These are phyloP conservation scores for Theretra japonica DNA, from an alignment of 2,888 invertebrate genomes.

Conservation along the genomic window DNA sequence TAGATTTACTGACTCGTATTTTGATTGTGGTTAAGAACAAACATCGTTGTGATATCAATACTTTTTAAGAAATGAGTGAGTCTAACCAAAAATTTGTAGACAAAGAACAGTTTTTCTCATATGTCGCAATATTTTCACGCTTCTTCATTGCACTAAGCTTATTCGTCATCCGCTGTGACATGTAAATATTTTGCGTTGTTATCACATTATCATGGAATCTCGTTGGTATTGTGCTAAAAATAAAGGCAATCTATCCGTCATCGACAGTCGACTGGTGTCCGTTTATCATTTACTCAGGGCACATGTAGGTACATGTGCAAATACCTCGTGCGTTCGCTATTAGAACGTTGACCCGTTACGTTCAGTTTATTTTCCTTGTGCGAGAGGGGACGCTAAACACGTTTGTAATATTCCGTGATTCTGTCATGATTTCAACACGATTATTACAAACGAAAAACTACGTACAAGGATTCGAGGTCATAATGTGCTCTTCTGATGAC, in stretches of 20 bases:
- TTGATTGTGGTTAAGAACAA: too few species aligned
- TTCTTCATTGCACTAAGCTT: not conserved
- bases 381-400: constrained; percentile 2
- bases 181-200: not conserved
- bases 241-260: not conserved
- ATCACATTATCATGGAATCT: not conserved
- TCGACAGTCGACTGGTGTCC: constrained; percentile 9
- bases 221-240: not conserved
- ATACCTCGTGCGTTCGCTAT: not conserved
- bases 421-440: not conserved
- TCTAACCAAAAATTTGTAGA: too few species aligned
- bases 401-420: not conserved
- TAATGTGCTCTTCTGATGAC: too few species aligned
- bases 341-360: constrained; percentile 4
- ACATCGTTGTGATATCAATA: too few species aligned
- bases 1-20: too few species aligned
- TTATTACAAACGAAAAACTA: not conserved
- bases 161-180: not conserved
- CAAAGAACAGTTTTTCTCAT: too few species aligned
- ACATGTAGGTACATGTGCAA: not conserved
- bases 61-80: too few species aligned
- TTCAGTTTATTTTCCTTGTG: not conserved
- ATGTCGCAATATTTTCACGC: too few species aligned
- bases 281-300: constrained; percentile 1
- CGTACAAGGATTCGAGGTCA: not conserved